phyloP scores from a whole-genome alignment of 2,888 invertebrate genomes.

The Venustoraphidia nigricollis region DNA sequence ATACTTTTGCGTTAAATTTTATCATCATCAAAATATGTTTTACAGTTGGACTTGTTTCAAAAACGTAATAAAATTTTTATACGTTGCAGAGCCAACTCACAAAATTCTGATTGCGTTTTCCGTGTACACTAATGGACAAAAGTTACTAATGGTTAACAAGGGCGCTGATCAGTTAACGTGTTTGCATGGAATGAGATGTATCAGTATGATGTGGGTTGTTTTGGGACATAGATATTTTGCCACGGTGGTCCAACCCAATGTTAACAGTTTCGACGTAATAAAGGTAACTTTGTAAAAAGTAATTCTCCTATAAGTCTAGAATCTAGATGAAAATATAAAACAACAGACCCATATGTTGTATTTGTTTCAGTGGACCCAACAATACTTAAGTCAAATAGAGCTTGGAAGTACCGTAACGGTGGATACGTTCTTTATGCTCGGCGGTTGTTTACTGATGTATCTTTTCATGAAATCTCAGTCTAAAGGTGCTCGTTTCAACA shows the following conservation, averaged over 20 bases:
- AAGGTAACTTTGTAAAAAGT: conserved; percentile 2
- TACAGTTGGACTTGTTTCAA: background rate
- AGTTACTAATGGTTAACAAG: conserved; percentile 24
- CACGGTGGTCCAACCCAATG: conserved; percentile 10
- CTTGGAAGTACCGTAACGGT: conserved; percentile 36
- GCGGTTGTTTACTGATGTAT: conserved; percentile 39
- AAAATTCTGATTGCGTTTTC: conserved; percentile 22
- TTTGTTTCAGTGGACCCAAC: conserved; percentile 22
- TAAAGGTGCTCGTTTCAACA: conserved; percentile 19
- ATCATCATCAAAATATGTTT: background rate
- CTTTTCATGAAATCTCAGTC: conserved; percentile 21
- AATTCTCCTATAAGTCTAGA: no score
- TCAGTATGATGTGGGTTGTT: conserved; percentile 33
- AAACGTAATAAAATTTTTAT: background rate
- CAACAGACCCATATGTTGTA: no score
- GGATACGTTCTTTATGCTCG: conserved; percentile 46
- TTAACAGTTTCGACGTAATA: conserved; percentile 10
- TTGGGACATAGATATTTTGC: conserved; percentile 26
- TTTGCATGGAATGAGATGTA: conserved; percentile 28
- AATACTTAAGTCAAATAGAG: conserved; percentile 14
- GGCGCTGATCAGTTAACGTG: conserved; percentile 26
- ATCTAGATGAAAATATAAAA: no score
- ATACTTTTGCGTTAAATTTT: no score
- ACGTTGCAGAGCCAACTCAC: conserved; percentile 11
- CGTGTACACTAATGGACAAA: conserved; percentile 26